phyloP scores from a whole-genome alignment of 2,797 vertebrate genomes.

The Melanitta fusca region DNA sequence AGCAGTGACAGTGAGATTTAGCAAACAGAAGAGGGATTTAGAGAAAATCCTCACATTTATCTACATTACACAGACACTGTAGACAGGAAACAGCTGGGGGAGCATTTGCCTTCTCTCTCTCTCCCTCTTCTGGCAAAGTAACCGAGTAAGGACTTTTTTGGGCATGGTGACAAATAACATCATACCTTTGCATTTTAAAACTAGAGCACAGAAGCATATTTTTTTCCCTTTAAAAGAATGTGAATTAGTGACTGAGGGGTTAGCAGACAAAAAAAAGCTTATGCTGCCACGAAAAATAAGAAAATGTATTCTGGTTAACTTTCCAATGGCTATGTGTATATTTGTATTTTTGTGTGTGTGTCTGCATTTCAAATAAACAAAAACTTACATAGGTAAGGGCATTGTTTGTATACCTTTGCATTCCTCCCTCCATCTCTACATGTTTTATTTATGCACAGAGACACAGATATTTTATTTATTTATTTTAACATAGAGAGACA shows the following conservation, averaged over 20 bases:
- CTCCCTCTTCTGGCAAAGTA: slow-evolving; percentile 97
- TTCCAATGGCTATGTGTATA: slow-evolving; percentile 34
- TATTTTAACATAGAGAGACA: neutral
- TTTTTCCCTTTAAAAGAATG: slow-evolving; percentile 82
- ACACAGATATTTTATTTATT: neutral
- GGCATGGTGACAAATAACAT: slow-evolving; percentile 99
- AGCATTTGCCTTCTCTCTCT: slow-evolving; percentile 94
- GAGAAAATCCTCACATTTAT: slow-evolving; percentile 99
- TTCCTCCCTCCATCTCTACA: neutral
- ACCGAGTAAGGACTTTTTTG: slow-evolving; percentile 99
- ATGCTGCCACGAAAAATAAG: slow-evolving; percentile 69
- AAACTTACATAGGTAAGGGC: neutral
- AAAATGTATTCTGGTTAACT: slow-evolving; percentile 66
- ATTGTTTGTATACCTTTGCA: neutral
- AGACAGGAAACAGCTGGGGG: slow-evolving; percentile 99
- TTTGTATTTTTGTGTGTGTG: slow-evolving; percentile 1
- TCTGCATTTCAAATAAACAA: neutral
- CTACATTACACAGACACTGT: slow-evolving; percentile 99
- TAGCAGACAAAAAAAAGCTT: slow-evolving; percentile 75
- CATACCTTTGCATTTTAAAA: slow-evolving; percentile 91
- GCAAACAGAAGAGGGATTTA: slow-evolving; percentile 99
- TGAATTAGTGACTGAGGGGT: slow-evolving; percentile 78
- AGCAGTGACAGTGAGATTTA: slow-evolving; percentile 98
- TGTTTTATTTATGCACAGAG: neutral
- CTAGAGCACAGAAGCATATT: slow-evolving; percentile 84